Conservation (phyloP, 2,797 vertebrate species). For the Typhlichthys eigenmanni region DNA sequence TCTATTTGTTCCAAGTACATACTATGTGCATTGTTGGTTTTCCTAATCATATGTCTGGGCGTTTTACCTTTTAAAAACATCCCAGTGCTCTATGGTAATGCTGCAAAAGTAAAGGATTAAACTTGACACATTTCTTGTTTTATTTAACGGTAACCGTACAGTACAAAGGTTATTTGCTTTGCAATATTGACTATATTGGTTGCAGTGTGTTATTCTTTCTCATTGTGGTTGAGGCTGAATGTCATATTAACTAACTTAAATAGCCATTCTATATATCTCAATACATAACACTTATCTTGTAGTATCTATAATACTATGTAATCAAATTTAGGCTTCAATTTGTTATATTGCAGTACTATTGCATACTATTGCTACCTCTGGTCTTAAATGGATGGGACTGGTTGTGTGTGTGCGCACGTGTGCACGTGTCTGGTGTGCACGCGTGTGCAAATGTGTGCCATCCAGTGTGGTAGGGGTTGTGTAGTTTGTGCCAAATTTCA, state of each 20-base stretch:
- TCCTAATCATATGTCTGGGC: too few species aligned
- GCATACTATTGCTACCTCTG: conserved; percentile 65
- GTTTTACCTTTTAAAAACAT: too few species aligned
- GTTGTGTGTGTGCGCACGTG: conserved; percentile 14
- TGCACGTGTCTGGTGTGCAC: conserved; percentile 21
- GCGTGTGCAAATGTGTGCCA: conserved; percentile 39
- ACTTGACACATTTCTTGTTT: background rate
- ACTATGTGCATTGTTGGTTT: too few species aligned
- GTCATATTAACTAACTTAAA: background rate
- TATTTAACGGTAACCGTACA: background rate
- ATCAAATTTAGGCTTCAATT: conserved; percentile 46
- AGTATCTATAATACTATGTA: conserved; percentile 18
- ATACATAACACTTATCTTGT: conserved; percentile 2
- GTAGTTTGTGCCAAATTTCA: conserved; percentile 80
- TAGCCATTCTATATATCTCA: background rate
- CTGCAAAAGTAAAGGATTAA: too few species aligned
- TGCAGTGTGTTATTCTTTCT: background rate
- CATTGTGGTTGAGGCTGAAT: background rate
- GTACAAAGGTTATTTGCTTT: background rate
- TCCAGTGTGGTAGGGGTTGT: conserved; percentile 52
- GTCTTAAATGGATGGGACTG: conserved; percentile 73
- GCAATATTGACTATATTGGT: background rate
- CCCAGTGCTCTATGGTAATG: too few species aligned
- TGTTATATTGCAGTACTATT: conserved; percentile 64
- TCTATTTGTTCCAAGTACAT: too few species aligned